A percentile compares a stretch with the other conserved stretches of the same genome.
Conservation (phyloP, 2,113 vertebrate species). For the Eolophus roseicapilla region DNA sequence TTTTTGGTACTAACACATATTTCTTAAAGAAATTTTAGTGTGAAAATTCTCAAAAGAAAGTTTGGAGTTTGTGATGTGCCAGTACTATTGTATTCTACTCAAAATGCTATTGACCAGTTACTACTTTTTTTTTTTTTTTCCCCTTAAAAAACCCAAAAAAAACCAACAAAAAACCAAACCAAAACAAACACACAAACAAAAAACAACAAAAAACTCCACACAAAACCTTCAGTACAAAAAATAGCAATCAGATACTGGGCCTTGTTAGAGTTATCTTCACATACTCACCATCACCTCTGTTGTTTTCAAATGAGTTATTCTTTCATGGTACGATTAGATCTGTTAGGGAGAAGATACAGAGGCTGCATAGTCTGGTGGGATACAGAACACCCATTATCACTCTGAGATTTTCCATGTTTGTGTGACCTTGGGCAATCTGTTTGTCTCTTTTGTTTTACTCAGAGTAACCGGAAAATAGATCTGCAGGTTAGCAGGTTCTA, state of each 20-base stretch:
- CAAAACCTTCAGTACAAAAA: not conserved
- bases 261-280: not conserved
- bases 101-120: not conserved
- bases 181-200: too few species aligned
- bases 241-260: not conserved
- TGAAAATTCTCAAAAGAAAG: not conserved
- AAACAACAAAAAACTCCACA: too few species aligned
- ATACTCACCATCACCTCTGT: not conserved
- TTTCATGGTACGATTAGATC: not conserved
- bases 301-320: not conserved
- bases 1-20: not conserved
- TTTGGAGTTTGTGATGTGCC: not conserved
- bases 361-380: not conserved
- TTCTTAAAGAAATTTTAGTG: not conserved
- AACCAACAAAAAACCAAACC: too few species aligned
- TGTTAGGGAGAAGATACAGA: not conserved
- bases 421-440: too few species aligned
- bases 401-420: not conserved
- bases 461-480: too few species aligned
- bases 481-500: not conserved
- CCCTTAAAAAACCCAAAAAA: not conserved
- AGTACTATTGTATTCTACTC: not conserved
- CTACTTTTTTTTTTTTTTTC: not conserved
- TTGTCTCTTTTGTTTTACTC: too few species aligned
- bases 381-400: not conserved